Base-by-base conservation (phyloP, 1,140 invertebrate genomes). In the Scaptodrosophila lebanonensis region DNA sequence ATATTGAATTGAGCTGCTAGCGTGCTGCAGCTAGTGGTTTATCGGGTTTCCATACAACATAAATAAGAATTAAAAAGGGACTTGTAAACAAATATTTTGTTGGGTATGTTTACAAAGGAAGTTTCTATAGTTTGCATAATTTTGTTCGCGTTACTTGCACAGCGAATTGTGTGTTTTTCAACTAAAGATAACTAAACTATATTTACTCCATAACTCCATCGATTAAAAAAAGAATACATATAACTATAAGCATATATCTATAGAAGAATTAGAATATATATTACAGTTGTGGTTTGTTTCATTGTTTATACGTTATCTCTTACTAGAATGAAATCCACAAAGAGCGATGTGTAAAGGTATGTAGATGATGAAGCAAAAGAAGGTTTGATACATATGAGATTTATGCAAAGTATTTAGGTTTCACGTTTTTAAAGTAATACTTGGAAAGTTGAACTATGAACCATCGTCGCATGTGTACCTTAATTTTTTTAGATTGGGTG, bases 101-200 rank as follows among this genome's bases (percentile, higher is more conserved):
- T 54, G n/a, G 9, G 22, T 54, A 3, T 20, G 51, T 38, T 36
- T 16, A 40, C 30, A 47, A 40, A 30, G 39, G 62, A 56, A 45
- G 43, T 68, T 65, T 57, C 25, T 25, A n/a, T n/a, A 48, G 45
- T 40, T 40, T 58, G 15, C 29, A 20, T 20, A 45, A 47, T 72
- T 77, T 79, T 77, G 73, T 73, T 77, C 73, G 68, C 56, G 47
- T 59, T 29, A 61, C 57, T 62, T 66, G 48, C 57, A 66, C 50
- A 53, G 45, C 39, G 36, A 56, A 66, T 53, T 35, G 30, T 13
- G 39, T 29, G 17, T 25, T 43, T 40, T 35, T 35, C 47, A 66
- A 56, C 30, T 57, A 44, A 60, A 18, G 27, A 32, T 29, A 61
- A 40, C 13, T 63, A 54, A 54, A 44, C 22, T 51, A 39, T 59